phyloP scores from a whole-genome alignment of 2,113 vertebrate genomes.

The Nicator chloris region DNA sequence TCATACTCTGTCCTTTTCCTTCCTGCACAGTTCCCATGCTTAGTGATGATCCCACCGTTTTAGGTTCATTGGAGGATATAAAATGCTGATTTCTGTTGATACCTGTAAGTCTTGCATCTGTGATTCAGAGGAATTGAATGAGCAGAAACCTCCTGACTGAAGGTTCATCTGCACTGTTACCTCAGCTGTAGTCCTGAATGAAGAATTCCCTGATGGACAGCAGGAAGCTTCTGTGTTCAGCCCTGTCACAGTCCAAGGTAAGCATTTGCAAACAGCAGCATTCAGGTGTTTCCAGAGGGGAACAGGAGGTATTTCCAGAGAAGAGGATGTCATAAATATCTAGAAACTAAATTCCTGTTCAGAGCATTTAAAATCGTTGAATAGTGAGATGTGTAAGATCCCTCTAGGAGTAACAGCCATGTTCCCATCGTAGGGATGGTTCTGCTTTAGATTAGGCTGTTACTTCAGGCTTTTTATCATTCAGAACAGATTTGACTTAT shows the following conservation, averaged over 20 bases:
- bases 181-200: background rate
- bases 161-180: background rate
- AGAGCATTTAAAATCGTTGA: background rate
- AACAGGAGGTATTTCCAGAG: background rate
- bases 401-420: background rate
- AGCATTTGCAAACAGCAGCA: background rate
- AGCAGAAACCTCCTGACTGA: background rate
- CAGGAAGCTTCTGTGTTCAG: background rate
- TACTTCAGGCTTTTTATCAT: background rate
- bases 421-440: background rate
- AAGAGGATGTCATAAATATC: background rate
- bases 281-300: background rate
- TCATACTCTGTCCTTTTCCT: background rate
- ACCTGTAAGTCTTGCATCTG: background rate
- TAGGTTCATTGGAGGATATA: background rate
- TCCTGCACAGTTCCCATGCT: background rate
- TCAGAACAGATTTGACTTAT: background rate
- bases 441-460: background rate
- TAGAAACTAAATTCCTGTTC: background rate
- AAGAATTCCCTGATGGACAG: background rate
- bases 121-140: background rate
- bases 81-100: background rate
- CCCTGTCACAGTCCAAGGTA: fast-evolving
- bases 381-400: background rate
- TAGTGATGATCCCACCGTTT: background rate